Percentiles rank a stretch among this genome's conserved stretches.
Conservation (phyloP, 2,888 invertebrate species). For the Minunthozetes semirufus region DNA sequence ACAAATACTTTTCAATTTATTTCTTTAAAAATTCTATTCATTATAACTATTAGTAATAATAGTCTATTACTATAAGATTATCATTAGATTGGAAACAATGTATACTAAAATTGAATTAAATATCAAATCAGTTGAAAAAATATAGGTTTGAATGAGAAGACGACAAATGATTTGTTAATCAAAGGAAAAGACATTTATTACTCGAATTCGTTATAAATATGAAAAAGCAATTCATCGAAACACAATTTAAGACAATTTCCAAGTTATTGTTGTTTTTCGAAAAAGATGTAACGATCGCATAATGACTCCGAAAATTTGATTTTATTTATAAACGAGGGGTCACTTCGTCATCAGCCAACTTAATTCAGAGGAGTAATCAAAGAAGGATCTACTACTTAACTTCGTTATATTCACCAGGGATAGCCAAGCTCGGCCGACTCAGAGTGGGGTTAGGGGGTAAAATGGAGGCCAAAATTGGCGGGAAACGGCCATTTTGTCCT, state of each 20-base stretch:
- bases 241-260: neutral
- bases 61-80: too few relatives aligned
- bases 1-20: too few relatives aligned
- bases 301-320: neutral
- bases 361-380: neutral
- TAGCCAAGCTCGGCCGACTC: too few relatives aligned
- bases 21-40: neutral
- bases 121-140: neutral
- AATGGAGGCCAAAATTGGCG: too few relatives aligned
- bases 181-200: neutral
- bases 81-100: too few relatives aligned
- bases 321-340: conserved; percentile 1
- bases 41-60: neutral
- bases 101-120: too few relatives aligned
- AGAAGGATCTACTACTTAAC: too few relatives aligned
- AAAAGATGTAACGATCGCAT: neutral
- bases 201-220: neutral
- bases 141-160: neutral
- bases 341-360: neutral
- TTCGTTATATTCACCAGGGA: too few relatives aligned
- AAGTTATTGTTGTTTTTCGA: neutral
- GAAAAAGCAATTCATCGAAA: neutral
- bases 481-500: too few relatives aligned
- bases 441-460: too few relatives aligned
- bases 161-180: neutral